phyloP scores from a whole-genome alignment of 2,888 invertebrate species.

The Monoplex corrugatus region DNA sequence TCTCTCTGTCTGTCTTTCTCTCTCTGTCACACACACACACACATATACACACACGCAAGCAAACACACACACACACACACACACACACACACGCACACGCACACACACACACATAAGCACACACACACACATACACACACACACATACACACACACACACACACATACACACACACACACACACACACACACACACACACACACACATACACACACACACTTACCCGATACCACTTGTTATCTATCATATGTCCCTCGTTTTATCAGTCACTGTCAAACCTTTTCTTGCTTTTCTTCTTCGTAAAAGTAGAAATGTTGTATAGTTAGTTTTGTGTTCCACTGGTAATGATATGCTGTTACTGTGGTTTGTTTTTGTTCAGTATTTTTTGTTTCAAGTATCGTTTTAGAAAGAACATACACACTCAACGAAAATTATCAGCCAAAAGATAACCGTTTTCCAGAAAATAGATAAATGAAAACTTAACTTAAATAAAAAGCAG shows the following conservation, averaged over 20 bases:
- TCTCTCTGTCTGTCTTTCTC: too few species aligned
- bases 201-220: not conserved
- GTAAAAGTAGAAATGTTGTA: too few species aligned
- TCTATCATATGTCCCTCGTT: not conserved
- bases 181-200: slow-evolving; percentile 26
- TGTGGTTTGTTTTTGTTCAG: too few species aligned
- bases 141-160: slow-evolving; percentile 23
- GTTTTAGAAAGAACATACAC: too few species aligned
- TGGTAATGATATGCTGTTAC: too few species aligned
- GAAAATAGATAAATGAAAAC: too few species aligned
- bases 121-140: not conserved
- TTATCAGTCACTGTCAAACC: slow-evolving; percentile 4
- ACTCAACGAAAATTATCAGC: not conserved
- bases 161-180: slow-evolving; percentile 22
- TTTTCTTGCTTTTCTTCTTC: not conserved
- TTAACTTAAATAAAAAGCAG: too few species aligned
- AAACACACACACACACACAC: slow-evolving; percentile 9
- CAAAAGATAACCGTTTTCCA: too few species aligned
- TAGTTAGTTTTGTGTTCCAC: too few species aligned
- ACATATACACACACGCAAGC: not conserved
- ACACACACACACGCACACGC: slow-evolving; percentile 13
- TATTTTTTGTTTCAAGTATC: too few species aligned
- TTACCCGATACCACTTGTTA: not conserved
- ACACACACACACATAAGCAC: slow-evolving; percentile 8
- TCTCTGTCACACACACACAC: too few species aligned